Base-by-base conservation (phyloP, 92 coral and sea anemone species). In the Palythoa grandiflora region DNA sequence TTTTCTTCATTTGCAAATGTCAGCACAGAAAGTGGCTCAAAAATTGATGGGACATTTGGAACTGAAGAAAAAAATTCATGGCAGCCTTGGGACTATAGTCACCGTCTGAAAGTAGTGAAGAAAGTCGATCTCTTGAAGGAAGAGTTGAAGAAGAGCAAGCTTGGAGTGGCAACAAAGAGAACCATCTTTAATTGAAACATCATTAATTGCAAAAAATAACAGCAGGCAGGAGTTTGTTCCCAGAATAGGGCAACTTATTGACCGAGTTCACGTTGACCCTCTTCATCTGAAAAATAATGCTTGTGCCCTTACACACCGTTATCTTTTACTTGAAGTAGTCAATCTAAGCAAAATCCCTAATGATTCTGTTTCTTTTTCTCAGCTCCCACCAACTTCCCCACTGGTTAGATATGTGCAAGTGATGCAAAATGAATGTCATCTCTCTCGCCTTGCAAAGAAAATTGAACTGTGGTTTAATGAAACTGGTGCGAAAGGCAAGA, bases 171-270 rank as follows among this genome's bases (percentile, higher is more conserved):
- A 28, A 89, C 92, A 37, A 89, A 89, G 51, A 39, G 86, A 68
- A 44, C 80, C 5, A 89, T 84, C n/a, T n/a, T n/a, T n/a, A 4
- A 47, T 89, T n/a, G n/a, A n/a, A 21, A 89, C 89, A 83, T 70
- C 60, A 15, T 50, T 89, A 38, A 83, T 89, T 36, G 79, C 88
- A 38, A 61, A 77, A 48, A 71, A 53, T 20, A 89, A 73, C 48
- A 89, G 88, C 63, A 89, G 91, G 72, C 91, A 89, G 74, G 91
- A 89, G 70, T 89, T 89, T 83, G 83, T 73, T 50, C 91, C 91
- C 17, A 79, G 76, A 17, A 55, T 89, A 47, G 88, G 91, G 51
- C 60, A 48, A 16, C 59, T 89, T 53, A 74, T 74, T 55, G 84
- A 89, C 63, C 15, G 28, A n/a, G 50, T 54, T 83, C 74, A 70